Conservation (phyloP, 2,888 invertebrate species). For the Dryococelus australis region DNA sequence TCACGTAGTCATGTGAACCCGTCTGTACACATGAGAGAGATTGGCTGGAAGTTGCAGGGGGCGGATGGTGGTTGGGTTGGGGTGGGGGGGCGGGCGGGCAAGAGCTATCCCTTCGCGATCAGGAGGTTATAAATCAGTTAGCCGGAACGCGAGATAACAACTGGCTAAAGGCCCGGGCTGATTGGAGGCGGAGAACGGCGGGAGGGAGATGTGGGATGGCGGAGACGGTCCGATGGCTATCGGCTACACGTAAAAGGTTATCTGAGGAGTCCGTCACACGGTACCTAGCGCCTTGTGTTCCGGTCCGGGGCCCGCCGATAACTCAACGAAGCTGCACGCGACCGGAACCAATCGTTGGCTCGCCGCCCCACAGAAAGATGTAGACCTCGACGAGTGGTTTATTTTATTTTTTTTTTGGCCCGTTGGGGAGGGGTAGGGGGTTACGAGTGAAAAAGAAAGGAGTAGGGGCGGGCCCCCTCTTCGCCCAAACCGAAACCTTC, state of each 20-base stretch:
- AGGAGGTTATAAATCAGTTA: neutral
- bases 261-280: neutral
- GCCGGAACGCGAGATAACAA: neutral
- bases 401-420: no score
- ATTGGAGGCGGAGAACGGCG: neutral
- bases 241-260: neutral
- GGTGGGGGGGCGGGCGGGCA: no score
- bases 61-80: no score
- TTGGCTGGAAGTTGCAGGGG: no score
- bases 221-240: neutral
- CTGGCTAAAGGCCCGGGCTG: neutral
- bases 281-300: neutral
- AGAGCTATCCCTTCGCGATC: neutral
- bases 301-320: no score
- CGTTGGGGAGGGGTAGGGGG: neutral
- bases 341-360: neutral
- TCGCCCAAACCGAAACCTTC: no score
- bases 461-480: neutral
- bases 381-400: no score
- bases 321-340: neutral
- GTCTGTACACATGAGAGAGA: no score
- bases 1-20: no score
- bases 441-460: neutral
- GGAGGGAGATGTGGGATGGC: neutral
- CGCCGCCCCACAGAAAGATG: neutral